Conservation (phyloP, 2,888 invertebrate species). For the Oxystoma pomonae region DNA sequence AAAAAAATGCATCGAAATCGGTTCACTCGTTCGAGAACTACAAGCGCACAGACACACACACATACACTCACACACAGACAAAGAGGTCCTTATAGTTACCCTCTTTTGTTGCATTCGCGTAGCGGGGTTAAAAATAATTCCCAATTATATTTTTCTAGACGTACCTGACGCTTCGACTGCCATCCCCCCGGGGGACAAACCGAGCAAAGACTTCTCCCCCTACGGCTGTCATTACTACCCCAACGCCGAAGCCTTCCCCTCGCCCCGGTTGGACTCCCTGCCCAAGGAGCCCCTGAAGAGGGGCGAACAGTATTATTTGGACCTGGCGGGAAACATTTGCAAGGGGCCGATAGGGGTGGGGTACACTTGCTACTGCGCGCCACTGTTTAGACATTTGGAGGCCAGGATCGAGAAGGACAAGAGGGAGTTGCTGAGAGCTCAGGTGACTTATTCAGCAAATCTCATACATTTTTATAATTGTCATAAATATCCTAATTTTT, state of each 20-base stretch:
- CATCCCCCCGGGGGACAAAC: background rate
- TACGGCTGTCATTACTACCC: constrained; percentile 91
- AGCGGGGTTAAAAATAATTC: too few species aligned
- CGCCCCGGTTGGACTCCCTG: constrained; percentile 78
- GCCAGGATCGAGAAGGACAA: constrained; percentile 77
- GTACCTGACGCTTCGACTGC: background rate
- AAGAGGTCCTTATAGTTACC: too few species aligned
- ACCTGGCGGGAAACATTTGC: constrained; percentile 90
- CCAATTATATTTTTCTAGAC: background rate
- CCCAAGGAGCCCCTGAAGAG: constrained; percentile 80
- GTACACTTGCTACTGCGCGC: constrained; percentile 89
- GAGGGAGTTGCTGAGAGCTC: constrained; percentile 73
- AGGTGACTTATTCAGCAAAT: constrained; percentile 53
- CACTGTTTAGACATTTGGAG: constrained; percentile 85
- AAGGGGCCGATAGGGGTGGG: constrained; percentile 95
- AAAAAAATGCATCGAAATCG: too few species aligned
- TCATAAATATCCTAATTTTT: too few species aligned
- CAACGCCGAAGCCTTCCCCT: constrained; percentile 78
- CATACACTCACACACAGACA: too few species aligned
- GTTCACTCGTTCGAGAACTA: too few species aligned
- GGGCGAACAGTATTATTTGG: constrained; percentile 92
- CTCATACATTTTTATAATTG: too few species aligned
- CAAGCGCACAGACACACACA: too few species aligned
- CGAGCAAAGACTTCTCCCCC: constrained; percentile 68
- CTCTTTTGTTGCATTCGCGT: too few species aligned